Percentiles rank a stretch among this genome's conserved stretches.
Conservation (phyloP, 1,140 invertebrate species). For the Macrosteles quadrilineatus region DNA sequence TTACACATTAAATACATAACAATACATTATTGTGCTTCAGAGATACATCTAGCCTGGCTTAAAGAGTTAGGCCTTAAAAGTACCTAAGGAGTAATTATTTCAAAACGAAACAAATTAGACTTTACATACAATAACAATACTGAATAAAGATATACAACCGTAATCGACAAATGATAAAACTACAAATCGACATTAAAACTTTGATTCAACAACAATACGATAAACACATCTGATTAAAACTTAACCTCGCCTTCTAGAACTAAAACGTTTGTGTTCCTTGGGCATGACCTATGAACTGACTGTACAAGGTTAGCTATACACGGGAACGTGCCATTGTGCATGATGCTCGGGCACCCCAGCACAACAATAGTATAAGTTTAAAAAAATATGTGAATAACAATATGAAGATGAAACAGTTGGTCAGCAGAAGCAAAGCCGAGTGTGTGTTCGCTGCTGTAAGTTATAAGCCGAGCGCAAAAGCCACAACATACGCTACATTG, state of each 20-base stretch:
- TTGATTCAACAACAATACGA: slow-evolving; percentile 9
- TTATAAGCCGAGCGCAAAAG: neutral
- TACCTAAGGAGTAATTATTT: too few relatives aligned
- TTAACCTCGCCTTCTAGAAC: slow-evolving; percentile 1
- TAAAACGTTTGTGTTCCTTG: slow-evolving; percentile 16
- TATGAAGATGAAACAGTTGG: slow-evolving; percentile 10
- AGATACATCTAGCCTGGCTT: too few relatives aligned
- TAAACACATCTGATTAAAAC: slow-evolving; percentile 5
- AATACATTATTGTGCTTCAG: too few relatives aligned
- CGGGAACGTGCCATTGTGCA: slow-evolving; percentile 1
- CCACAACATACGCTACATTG: too few relatives aligned
- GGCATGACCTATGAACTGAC: slow-evolving; percentile 7
- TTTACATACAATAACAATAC: too few relatives aligned
- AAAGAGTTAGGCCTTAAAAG: too few relatives aligned
- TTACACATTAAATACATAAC: too few relatives aligned
- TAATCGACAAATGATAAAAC: too few relatives aligned
- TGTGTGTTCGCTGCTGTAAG: slow-evolving; percentile 16
- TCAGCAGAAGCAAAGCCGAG: neutral
- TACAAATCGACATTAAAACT: neutral
- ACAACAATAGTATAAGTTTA: neutral
- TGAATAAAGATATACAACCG: too few relatives aligned
- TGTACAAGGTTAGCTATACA: slow-evolving; percentile 18
- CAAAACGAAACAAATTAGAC: too few relatives aligned
- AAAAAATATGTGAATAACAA: neutral
- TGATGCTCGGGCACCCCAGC: neutral